Evolutionary conservation across 2,888 invertebrate genomes (phyloP), one percentile per base, ranked within the genome.

Genomic region (Xestia xanthographa): DNA sequence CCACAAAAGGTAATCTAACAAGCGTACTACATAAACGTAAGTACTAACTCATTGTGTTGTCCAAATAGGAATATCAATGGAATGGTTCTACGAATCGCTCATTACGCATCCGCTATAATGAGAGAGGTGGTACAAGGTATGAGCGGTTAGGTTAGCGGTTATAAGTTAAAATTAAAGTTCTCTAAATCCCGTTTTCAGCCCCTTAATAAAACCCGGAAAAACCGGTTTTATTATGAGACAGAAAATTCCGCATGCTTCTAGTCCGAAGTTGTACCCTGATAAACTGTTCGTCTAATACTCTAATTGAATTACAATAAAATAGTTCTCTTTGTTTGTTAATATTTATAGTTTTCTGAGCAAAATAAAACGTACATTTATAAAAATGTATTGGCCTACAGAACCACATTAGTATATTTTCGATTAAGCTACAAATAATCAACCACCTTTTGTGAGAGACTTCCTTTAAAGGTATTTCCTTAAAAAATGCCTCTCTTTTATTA

Each of bases 81-180:
- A 34, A 58, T 85, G 81, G 85, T 92, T 92, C 90, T 79, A 83
- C 75, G 91, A 91, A 92, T 91, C 86, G 88, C 90, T 92, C 91
- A 91, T 92, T 92, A 92, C 91, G 87, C 86, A 83, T 87, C 88
- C 82, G 75, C 77, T 76, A 66, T 87, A 86, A 85, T 84, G 74
- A 26, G 5, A 22, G 78, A 11, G 4, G 38, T 50, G 82, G 80
- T 45, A 1, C 75, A 83, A 84, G 79, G 22, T 26, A 72, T 26
- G 60, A 73, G 75, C 53, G 65, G 17, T 12, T 17, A 63, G 65
- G 17, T 12, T 17, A 63, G 84, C 78, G 83, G 63, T 66, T 38
- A 34, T 6, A 17, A 29, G 8, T 5, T n/a, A 5, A 26, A 56
- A 50, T n/a, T n/a, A n/a, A n/a, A n/a, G n/a, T n/a, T n/a, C n/a